Evolutionary conservation across 1,140 invertebrate genomes (phyloP), one percentile per base, ranked within the genome.

Genomic region (Pseudomyrmex concolor): DNA sequence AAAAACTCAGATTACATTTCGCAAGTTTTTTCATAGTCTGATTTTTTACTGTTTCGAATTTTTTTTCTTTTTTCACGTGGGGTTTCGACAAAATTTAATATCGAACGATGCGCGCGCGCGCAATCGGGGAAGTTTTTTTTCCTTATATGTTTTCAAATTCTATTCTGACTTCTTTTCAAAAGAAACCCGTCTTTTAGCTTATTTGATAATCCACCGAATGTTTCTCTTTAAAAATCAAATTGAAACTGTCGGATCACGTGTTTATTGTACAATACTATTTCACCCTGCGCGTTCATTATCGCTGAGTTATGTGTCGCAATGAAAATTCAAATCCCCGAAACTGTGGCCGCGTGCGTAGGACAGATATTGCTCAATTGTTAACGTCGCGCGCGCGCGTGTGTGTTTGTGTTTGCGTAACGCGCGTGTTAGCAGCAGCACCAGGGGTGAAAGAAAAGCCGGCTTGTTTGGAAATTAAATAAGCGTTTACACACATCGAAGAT

Each of bases 381-480:
- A 59, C 7, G 54, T 19, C 17, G 43, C 15, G 34, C 70, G 2
- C n/a, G 45, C 13, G 9, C 5, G 5, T 1, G 34, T 1, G 17
- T 10, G 19, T 12, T 2, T 57, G n/a, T 22, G 17, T 48, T 25
- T 59, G 15, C 2, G 19, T 50, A 48, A 10, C 3, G 0, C n/a
- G 12, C 50, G 63, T 2, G 45, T 15, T 3, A 10, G 13, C 45
- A 10, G 13, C 45, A 13, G 10, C 62, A 12, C 25, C 22, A 15
- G 19, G 15, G n/a, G 15, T 3, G 22, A 25, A 55, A 17, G 72
- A 57, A 64, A 34, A 48, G 15, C n/a, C 50, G 13, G 34, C n/a
- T 62, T 82, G 60, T 82, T 82, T 59, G 17, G 12, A 10, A 59
- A 74, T 63, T 43, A 82, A 83, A 77, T 83, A 66, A 50, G 19